A percentile compares a stretch with the other conserved stretches of the same genome.
Conservation (phyloP, 2,888 invertebrate species). For the Xylota sylvarum region DNA sequence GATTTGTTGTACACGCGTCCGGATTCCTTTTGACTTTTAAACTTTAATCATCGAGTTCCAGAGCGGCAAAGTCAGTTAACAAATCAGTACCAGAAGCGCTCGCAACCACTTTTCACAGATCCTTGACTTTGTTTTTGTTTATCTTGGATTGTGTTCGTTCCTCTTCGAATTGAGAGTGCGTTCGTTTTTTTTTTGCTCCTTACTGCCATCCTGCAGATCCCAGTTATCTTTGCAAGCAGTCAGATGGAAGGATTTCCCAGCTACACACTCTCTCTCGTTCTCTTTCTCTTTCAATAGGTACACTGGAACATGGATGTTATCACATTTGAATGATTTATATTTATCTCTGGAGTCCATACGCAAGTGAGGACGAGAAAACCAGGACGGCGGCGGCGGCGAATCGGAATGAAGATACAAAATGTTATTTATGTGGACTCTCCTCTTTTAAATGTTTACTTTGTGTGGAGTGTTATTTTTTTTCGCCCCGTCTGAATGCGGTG, state of each 20-base stretch:
- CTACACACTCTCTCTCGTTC: background rate
- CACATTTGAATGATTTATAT: constrained; percentile 75
- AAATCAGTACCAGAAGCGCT: constrained; percentile 20
- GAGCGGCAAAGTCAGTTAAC: background rate
- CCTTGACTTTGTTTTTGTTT: constrained; percentile 42
- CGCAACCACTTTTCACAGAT: background rate
- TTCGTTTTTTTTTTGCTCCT: background rate
- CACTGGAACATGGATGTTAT: constrained; percentile 60
- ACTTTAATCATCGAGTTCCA: constrained; percentile 21
- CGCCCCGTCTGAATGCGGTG: background rate
- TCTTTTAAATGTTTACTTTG: constrained; percentile 67
- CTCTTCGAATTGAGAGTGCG: background rate
- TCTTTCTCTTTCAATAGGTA: constrained; percentile 4
- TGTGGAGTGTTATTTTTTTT: constrained; percentile 45
- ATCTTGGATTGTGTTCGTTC: constrained; percentile 23
- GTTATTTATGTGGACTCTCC: constrained; percentile 58
- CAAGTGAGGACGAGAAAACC: constrained; percentile 1
- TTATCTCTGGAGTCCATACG: constrained; percentile 44
- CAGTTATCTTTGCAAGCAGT: constrained; percentile 53
- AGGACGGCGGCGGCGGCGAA: constrained; percentile 4
- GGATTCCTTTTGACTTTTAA: constrained; percentile 8
- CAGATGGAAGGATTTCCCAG: constrained; percentile 46
- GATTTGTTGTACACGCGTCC: constrained; percentile 16
- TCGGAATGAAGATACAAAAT: constrained; percentile 60
- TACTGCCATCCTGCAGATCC: background rate